These are phyloP conservation scores for Microtus montanus DNA, from an alignment of 2,113 vertebrate species.

Conservation along the genomic window DNA sequence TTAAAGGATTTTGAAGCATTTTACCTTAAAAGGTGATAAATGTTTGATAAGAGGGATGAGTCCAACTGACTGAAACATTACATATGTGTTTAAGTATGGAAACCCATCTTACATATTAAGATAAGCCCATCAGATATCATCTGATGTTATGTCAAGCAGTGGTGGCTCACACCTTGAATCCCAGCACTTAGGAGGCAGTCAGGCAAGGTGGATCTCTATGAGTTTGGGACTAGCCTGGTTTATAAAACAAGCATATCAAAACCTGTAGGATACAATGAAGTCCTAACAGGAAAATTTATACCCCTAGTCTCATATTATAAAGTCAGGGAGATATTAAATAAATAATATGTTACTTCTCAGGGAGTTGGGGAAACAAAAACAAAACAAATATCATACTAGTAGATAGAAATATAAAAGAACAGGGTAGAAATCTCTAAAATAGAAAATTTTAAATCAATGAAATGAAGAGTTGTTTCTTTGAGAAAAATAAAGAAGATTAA, in stretches of 20 bases:
- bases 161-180: too few relatives aligned
- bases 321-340: neutral
- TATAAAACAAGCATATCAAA: neutral
- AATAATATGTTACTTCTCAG: neutral
- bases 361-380: neutral
- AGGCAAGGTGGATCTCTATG: too few relatives aligned
- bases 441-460: neutral
- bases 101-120: too few relatives aligned
- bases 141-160: too few relatives aligned
- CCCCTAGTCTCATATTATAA: neutral
- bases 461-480: neutral
- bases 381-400: neutral
- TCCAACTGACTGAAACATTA: too few relatives aligned
- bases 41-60: too few relatives aligned
- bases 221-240: too few relatives aligned
- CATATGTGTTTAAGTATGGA: too few relatives aligned
- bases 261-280: neutral
- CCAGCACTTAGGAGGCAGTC: too few relatives aligned
- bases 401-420: neutral
- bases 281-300: neutral
- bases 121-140: too few relatives aligned
- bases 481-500: neutral
- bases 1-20: too few relatives aligned
- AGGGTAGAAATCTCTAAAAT: neutral
- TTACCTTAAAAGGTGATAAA: too few relatives aligned